Conservation (phyloP, 2,113 vertebrate species). For the Sinocyclocheilus anshuiensis region DNA sequence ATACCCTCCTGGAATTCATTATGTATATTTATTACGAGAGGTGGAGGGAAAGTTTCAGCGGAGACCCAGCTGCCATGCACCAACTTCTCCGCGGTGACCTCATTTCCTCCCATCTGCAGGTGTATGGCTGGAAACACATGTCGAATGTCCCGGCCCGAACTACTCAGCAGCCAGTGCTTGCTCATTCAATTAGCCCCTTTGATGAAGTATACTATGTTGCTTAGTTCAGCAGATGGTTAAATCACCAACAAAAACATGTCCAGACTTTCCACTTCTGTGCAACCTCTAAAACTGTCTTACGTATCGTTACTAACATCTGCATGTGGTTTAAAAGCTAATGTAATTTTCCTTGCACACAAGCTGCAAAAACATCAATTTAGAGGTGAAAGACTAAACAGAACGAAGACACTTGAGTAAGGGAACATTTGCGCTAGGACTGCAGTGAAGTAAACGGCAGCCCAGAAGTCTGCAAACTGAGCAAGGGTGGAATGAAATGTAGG, state of each 20-base stretch:
- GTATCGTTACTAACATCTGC: constrained; percentile 34
- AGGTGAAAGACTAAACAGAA: background rate
- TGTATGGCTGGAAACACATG: constrained; percentile 46
- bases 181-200: constrained; percentile 54
- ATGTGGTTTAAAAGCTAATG: background rate
- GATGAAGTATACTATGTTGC: constrained; percentile 48
- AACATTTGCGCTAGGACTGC: background rate
- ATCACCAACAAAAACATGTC: constrained; percentile 34
- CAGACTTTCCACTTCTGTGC: constrained; percentile 23
- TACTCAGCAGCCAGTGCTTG: constrained; percentile 38
- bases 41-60: constrained; percentile 63
- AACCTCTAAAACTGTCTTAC: background rate
- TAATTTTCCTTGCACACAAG: constrained; percentile 8
- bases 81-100: constrained; percentile 75
- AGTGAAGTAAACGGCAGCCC: background rate
- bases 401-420: background rate
- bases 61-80: constrained; percentile 72
- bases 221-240: constrained; percentile 42
- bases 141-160: constrained; percentile 37
- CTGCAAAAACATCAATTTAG: constrained; percentile 7
- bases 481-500: constrained; percentile 9
- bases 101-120: constrained; percentile 65
- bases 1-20: constrained; percentile 66
- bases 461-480: background rate
- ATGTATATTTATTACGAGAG: constrained; percentile 78